These are phyloP conservation scores for Equus quagga DNA, from an alignment of 2,113 vertebrate species.

Conservation along the genomic window DNA sequence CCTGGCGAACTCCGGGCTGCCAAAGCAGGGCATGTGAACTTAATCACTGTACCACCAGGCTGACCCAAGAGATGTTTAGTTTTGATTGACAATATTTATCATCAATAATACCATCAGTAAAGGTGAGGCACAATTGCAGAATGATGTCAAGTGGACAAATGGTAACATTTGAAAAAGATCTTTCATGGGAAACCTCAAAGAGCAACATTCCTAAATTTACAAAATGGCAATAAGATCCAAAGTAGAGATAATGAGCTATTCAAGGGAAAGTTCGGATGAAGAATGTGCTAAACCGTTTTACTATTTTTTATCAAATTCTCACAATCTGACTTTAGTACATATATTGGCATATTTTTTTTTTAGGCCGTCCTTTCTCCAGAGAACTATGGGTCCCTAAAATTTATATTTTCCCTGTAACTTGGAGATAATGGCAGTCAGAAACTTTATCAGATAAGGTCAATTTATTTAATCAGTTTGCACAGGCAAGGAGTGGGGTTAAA, in stretches of 20 bases:
- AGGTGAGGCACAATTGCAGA: neutral
- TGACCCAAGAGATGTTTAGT: neutral
- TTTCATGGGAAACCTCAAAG: neutral
- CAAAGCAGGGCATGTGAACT: no score
- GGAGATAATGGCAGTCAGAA: neutral
- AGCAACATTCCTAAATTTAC: neutral
- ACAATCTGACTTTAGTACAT: neutral
- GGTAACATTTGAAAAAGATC: conserved; percentile 2
- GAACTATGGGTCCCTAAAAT: neutral
- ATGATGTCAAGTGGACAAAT: neutral
- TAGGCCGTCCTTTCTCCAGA: neutral
- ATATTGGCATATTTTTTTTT: neutral
- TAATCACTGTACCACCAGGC: no score
- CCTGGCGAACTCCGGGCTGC: no score
- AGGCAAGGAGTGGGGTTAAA: conserved; percentile 14
- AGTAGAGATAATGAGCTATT: neutral
- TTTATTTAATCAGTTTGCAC: conserved; percentile 32
- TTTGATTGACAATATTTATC: neutral
- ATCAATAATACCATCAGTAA: neutral
- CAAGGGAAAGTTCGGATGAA: conserved; percentile 4
- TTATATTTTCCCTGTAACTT: neutral
- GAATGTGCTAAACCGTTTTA: neutral
- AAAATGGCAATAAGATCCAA: conserved; percentile 6
- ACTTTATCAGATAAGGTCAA: neutral
- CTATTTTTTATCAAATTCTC: neutral